These are phyloP conservation scores for Capromys pilorides DNA, from an alignment of 2,797 vertebrate genomes.

Conservation along the genomic window DNA sequence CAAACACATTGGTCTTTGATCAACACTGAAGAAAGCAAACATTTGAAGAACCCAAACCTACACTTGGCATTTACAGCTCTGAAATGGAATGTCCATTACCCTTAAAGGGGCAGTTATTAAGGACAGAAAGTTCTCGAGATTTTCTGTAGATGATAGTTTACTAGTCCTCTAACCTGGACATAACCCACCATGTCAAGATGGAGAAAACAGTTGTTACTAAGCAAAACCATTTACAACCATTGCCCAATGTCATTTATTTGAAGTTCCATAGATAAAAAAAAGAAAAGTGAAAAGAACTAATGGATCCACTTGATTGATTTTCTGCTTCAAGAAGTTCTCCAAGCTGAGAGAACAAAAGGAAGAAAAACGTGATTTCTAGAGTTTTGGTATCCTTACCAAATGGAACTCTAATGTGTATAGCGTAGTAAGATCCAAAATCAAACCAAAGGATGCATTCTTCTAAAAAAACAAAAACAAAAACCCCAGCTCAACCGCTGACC, in stretches of 20 bases:
- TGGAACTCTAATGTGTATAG: background rate
- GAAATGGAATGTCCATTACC: conserved; percentile 56
- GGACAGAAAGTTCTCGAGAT: conserved; percentile 21
- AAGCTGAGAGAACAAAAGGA: conserved; percentile 29
- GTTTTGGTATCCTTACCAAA: background rate
- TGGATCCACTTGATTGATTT: background rate
- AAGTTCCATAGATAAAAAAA: background rate
- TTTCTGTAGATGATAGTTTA: conserved; percentile 55
- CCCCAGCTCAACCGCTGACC: background rate
- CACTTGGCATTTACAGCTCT: conserved; percentile 50
- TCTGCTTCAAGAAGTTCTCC: background rate
- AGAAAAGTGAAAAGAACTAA: conserved; percentile 37
- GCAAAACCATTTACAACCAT: background rate
- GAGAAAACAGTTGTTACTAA: background rate
- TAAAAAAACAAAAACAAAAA: background rate
- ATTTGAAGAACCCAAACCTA: conserved; percentile 51
- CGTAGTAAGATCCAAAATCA: background rate
- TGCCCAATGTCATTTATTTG: background rate
- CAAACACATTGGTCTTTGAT: conserved; percentile 71
- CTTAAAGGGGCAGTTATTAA: conserved; percentile 52
- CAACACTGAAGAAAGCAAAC: conserved; percentile 68
- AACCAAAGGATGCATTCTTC: background rate
- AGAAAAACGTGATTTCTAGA: background rate
- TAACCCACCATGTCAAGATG: background rate
- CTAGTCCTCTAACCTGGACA: background rate